phyloP scores from a whole-genome alignment of 2,888 invertebrate genomes.

The Leptopterna dolabrata region DNA sequence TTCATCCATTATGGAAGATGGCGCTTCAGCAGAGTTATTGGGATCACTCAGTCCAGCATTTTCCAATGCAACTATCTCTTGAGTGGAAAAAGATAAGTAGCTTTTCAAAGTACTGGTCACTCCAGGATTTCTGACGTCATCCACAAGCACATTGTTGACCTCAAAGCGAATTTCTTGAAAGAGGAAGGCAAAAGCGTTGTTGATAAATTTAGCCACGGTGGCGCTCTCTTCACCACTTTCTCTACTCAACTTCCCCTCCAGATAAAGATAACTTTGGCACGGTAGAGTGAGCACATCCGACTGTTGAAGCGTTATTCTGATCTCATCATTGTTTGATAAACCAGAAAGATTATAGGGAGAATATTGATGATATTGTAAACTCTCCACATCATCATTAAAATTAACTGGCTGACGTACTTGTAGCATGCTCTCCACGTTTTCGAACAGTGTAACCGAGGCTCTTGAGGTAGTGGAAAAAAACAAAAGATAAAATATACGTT shows the following conservation, averaged over 20 bases:
- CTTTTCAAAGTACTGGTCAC: not conserved
- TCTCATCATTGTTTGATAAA: slow-evolving; percentile 22
- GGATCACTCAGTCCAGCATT: slow-evolving; percentile 7
- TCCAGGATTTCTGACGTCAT: not conserved
- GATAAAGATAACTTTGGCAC: slow-evolving; percentile 3
- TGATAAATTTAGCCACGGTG: not conserved
- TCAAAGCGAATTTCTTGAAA: not conserved
- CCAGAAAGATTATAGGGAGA: not conserved
- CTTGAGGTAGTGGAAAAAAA: not conserved
- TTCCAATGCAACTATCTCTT: not conserved
- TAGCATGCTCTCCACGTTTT: slow-evolving; percentile 1
- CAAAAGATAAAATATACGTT: too few relatives aligned
- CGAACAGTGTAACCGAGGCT: not conserved
- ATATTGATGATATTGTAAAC: slow-evolving; percentile 1
- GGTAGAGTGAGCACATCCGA: slow-evolving; percentile 28
- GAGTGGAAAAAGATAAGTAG: not conserved
- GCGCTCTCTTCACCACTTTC: not conserved
- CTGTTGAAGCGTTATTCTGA: slow-evolving; percentile 19
- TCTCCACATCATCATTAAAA: not conserved
- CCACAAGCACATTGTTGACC: not conserved
- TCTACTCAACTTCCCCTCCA: slow-evolving; percentile 8
- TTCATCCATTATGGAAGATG: not conserved
- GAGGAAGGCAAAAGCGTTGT: slow-evolving; percentile 1
- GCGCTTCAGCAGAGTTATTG: not conserved
- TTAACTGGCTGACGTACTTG: not conserved